phyloP scores from a whole-genome alignment of 2,797 vertebrate genomes.

The Spea hammondii region DNA sequence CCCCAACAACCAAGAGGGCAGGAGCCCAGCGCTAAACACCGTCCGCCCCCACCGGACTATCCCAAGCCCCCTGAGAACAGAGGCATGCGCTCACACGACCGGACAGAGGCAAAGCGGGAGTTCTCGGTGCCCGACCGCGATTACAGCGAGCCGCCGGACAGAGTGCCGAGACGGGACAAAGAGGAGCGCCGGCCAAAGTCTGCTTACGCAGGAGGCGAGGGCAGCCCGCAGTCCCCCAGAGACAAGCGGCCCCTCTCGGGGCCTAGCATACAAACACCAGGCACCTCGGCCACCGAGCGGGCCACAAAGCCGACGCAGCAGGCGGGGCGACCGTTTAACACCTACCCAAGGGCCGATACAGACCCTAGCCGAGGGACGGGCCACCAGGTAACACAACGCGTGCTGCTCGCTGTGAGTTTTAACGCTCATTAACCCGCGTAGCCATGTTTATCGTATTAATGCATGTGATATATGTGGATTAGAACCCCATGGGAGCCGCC shows the following conservation, averaged over 20 bases:
- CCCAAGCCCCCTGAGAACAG: constrained; percentile 55
- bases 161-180: constrained; percentile 59
- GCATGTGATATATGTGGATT: not conserved
- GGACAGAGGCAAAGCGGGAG: constrained; percentile 54
- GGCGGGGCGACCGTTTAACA: constrained; percentile 82
- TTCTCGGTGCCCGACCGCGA: constrained; percentile 46
- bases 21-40: constrained; percentile 67
- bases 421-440: not conserved
- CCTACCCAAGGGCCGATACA: constrained; percentile 84
- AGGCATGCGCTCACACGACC: constrained; percentile 57
- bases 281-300: constrained; percentile 74
- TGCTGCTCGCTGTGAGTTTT: no score
- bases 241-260: constrained; percentile 90
- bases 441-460: not conserved
- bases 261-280: constrained; percentile 80
- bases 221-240: constrained; percentile 73
- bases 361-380: constrained; percentile 73
- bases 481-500: not conserved
- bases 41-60: constrained; percentile 61
- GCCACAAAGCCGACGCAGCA: constrained; percentile 75
- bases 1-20: constrained; percentile 79
- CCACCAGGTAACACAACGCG: constrained; percentile 71
- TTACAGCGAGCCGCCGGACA: constrained; percentile 59
- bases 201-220: constrained; percentile 66
- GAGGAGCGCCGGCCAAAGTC: constrained; percentile 82